These are phyloP conservation scores for Odontesthes bonariensis DNA, from an alignment of 2,113 vertebrate genomes.

Conservation along the genomic window DNA sequence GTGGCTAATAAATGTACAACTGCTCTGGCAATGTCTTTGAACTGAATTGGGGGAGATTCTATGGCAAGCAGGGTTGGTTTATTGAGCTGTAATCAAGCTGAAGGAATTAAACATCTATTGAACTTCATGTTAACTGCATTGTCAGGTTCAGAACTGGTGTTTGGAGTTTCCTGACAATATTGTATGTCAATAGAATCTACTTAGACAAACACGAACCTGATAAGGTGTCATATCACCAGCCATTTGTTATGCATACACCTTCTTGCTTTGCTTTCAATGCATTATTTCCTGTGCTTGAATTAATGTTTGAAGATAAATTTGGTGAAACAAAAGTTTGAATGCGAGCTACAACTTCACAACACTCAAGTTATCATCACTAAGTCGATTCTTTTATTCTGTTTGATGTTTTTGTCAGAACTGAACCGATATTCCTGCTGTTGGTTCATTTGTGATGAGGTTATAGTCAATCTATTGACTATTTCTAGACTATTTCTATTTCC, in stretches of 20 bases:
- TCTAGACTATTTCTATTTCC: too few relatives aligned
- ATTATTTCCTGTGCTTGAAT: conserved; percentile 47
- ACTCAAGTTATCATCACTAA: conserved; percentile 48
- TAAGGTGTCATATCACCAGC: conserved; percentile 48
- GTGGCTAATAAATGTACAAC: too few relatives aligned
- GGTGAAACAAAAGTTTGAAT: conserved; percentile 36
- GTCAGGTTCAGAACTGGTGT: too few relatives aligned
- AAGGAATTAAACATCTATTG: too few relatives aligned
- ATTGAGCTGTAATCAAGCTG: too few relatives aligned
- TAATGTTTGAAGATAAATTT: conserved; percentile 53
- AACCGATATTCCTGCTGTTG: conserved; percentile 36
- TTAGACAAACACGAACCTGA: conserved; percentile 21
- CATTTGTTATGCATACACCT: conserved; percentile 54
- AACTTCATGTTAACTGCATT: too few relatives aligned
- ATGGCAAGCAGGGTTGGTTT: too few relatives aligned
- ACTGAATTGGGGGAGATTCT: too few relatives aligned
- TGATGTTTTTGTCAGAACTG: conserved; percentile 45
- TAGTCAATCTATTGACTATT: conserved; percentile 29
- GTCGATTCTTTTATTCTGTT: conserved; percentile 49
- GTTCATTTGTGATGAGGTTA: conserved; percentile 47
- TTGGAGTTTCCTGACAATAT: too few relatives aligned
- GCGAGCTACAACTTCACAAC: conserved; percentile 22
- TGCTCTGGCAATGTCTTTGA: too few relatives aligned
- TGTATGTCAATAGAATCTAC: too few relatives aligned
- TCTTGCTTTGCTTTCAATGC: conserved; percentile 19